These are phyloP conservation scores for Kuschelorhynchus macadamiae DNA, from an alignment of 2,888 invertebrate species.

Conservation along the genomic window DNA sequence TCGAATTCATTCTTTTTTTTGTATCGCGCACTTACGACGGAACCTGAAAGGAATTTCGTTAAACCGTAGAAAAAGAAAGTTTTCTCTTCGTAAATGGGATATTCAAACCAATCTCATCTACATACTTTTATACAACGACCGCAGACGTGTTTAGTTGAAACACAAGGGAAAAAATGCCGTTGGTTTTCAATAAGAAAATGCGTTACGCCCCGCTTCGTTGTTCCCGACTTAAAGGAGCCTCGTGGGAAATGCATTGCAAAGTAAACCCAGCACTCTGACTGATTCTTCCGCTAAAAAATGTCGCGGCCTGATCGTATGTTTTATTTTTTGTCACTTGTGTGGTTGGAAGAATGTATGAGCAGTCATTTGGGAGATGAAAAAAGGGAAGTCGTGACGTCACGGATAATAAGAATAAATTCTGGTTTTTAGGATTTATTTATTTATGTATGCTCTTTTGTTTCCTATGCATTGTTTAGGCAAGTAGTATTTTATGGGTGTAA, in stretches of 20 bases:
- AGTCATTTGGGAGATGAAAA: constrained; percentile 37
- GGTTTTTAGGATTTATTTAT: no score
- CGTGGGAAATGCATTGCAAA: constrained; percentile 50
- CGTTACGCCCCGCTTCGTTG: constrained; percentile 41
- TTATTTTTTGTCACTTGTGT: constrained; percentile 40
- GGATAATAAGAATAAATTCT: no score
- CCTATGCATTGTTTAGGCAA: no score
- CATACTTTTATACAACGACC: constrained; percentile 30
- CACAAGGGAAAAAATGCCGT: constrained; percentile 40
- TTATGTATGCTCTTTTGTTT: no score
- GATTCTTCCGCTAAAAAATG: constrained; percentile 48
- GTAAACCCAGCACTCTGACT: constrained; percentile 47
- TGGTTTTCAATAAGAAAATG: constrained; percentile 51
- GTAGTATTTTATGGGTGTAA: no score
- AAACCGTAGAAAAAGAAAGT: no score
- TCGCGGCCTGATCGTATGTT: constrained; percentile 43
- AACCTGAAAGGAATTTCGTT: no score
- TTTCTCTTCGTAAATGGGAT: constrained; percentile 12
- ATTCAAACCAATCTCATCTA: constrained; percentile 38
- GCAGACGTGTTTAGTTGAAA: constrained; percentile 32
- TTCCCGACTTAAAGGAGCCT: constrained; percentile 39
- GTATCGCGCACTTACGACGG: no score
- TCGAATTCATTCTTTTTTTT: no score
- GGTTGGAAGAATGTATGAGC: constrained; percentile 16
- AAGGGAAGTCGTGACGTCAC: no score